A percentile compares a stretch with the other conserved stretches of the same genome.
Evolutionary conservation across 1,140 invertebrate genomes (phyloP).

Genomic region (Formica exsecta): DNA sequence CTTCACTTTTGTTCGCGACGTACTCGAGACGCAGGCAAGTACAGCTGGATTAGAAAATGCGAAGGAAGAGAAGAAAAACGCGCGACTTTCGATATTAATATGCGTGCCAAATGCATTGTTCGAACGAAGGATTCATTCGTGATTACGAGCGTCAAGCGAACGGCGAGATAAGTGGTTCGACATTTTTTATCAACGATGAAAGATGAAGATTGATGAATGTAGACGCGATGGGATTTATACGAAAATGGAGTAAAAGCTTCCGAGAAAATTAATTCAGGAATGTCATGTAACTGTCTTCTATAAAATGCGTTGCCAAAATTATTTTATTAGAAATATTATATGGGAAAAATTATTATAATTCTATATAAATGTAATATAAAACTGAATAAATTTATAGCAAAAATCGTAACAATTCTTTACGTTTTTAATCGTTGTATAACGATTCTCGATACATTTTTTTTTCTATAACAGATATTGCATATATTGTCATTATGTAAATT

Average conservation of each 20-base stretch:
- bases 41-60: no score
- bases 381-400: constrained; percentile 3
- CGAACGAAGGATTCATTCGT: neutral
- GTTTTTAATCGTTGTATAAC: neutral
- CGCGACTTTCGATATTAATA: neutral
- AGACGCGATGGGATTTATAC: neutral
- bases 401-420: no score
- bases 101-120: constrained; percentile 12
- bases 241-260: neutral
- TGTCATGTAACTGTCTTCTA: constrained; percentile 1
- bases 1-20: constrained; percentile 14
- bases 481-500: no score
- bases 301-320: constrained; percentile 15
- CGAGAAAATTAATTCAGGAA: constrained; percentile 33
- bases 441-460: neutral
- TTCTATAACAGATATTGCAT: no score
- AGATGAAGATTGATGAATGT: constrained; percentile 59
- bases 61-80: neutral
- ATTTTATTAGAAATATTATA: constrained; percentile 16
- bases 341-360: neutral
- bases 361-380: no score
- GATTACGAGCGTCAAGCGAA: constrained; percentile 11
- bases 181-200: constrained; percentile 51
- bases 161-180: constrained; percentile 43
- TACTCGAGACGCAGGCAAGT: constrained; percentile 16